Evolutionary conservation across 2,797 vertebrate species (phyloP).

Genomic region (Gephyroberyx darwinii): DNA sequence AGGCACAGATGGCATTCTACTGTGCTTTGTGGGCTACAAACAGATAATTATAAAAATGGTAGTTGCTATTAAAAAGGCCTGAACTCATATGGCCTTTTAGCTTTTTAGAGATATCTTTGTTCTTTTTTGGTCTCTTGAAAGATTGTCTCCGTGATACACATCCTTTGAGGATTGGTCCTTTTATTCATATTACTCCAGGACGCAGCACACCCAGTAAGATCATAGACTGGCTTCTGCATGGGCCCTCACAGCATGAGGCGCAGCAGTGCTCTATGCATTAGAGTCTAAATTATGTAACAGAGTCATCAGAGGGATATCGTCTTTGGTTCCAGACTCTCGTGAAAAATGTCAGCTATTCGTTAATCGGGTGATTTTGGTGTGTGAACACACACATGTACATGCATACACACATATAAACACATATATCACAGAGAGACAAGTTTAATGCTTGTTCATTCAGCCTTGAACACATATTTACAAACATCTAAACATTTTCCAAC

Average conservation of each 20-base stretch:
- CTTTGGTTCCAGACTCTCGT: conserved; percentile 39
- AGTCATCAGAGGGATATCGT: conserved; percentile 56
- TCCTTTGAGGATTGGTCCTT: conserved; percentile 46
- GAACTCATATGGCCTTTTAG: conserved; percentile 41
- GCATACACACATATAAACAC: background rate
- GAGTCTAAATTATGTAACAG: conserved; percentile 65
- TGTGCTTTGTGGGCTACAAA: conserved; percentile 59
- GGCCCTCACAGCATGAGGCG: conserved; percentile 42
- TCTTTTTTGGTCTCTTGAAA: conserved; percentile 37
- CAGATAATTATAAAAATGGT: conserved; percentile 59
- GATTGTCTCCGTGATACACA: conserved; percentile 35
- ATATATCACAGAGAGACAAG: conserved; percentile 31
- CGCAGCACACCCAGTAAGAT: conserved; percentile 43
- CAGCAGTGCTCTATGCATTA: conserved; percentile 42
- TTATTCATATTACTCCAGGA: conserved; percentile 44
- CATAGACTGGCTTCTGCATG: conserved; percentile 39
- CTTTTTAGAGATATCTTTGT: conserved; percentile 35
- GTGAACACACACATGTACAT: conserved; percentile 40
- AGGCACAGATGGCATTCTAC: conserved; percentile 76
- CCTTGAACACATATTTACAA: conserved; percentile 50
- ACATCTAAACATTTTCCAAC: conserved; percentile 46
- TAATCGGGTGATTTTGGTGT: conserved; percentile 61
- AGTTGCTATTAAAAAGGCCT: conserved; percentile 56
- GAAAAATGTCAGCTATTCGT: conserved; percentile 64
- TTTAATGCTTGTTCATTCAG: conserved; percentile 58